phyloP scores from a whole-genome alignment of 2,797 vertebrate genomes.

The Pseudocheirus occidentalis region DNA sequence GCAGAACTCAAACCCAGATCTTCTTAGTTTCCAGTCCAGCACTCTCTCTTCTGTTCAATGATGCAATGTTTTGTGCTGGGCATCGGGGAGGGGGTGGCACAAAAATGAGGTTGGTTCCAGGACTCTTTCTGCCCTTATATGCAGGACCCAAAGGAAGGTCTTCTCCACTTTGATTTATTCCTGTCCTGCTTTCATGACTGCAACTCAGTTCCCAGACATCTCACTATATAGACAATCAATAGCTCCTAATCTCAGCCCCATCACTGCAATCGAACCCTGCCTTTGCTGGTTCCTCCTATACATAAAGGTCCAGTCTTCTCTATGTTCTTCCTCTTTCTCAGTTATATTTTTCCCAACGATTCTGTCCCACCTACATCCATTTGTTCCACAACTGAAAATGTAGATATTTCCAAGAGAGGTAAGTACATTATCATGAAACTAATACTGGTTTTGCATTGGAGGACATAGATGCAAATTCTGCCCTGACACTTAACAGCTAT shows the following conservation, averaged over 20 bases:
- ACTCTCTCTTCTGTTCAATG: neutral
- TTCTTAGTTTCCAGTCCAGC: neutral
- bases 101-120: neutral
- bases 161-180: neutral
- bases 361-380: conserved; percentile 44
- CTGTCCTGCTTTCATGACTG: neutral
- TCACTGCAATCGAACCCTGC: neutral
- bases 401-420: conserved; percentile 14
- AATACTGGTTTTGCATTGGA: neutral
- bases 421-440: neutral
- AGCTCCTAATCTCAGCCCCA: neutral
- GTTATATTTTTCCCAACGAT: conserved; percentile 43
- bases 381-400: conserved; percentile 35
- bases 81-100: neutral
- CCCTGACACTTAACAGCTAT: neutral
- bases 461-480: neutral
- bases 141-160: neutral
- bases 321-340: conserved; percentile 36
- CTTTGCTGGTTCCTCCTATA: conserved; percentile 25
- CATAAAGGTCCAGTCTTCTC: conserved; percentile 1
- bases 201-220: neutral
- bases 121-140: neutral
- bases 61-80: neutral
- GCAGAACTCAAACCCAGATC: neutral
- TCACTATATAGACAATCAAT: neutral